A percentile compares a stretch with the other conserved stretches of the same genome.
phyloP scores from a whole-genome alignment of 2,888 invertebrate genomes.

The Apotomis betuletana region DNA sequence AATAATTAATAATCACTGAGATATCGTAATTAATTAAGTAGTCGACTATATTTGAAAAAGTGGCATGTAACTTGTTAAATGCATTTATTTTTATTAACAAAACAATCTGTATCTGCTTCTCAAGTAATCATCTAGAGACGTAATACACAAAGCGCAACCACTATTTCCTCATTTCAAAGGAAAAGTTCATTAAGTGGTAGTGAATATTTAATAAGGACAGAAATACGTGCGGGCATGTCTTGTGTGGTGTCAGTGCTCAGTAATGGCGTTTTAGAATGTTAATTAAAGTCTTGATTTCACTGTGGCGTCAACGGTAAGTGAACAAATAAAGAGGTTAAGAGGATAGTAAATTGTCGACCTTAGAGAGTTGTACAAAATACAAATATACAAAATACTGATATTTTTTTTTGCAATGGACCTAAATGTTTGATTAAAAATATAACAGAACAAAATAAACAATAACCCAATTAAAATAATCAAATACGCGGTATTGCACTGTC shows the following conservation, averaged over 20 bases:
- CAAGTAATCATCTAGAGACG: neutral
- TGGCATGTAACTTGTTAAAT: too few species aligned
- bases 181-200: constrained; percentile 42
- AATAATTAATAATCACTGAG: too few species aligned
- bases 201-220: constrained; percentile 51
- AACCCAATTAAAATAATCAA: too few species aligned
- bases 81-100: neutral
- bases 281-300: neutral
- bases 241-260: constrained; percentile 28
- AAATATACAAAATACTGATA: too few species aligned
- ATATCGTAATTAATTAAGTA: too few species aligned
- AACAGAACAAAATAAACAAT: too few species aligned
- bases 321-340: neutral
- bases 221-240: constrained; percentile 45
- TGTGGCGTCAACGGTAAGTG: neutral
- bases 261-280: constrained; percentile 13
- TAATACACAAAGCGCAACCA: constrained; percentile 15
- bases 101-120: neutral
- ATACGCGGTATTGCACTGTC: too few species aligned
- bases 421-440: too few species aligned
- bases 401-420: too few species aligned
- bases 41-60: too few species aligned
- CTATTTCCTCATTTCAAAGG: constrained; percentile 28
- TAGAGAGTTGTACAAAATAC: too few species aligned
- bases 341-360: too few species aligned